Conservation (phyloP, 2,113 vertebrate species). For the Triplophysa siluroides region DNA sequence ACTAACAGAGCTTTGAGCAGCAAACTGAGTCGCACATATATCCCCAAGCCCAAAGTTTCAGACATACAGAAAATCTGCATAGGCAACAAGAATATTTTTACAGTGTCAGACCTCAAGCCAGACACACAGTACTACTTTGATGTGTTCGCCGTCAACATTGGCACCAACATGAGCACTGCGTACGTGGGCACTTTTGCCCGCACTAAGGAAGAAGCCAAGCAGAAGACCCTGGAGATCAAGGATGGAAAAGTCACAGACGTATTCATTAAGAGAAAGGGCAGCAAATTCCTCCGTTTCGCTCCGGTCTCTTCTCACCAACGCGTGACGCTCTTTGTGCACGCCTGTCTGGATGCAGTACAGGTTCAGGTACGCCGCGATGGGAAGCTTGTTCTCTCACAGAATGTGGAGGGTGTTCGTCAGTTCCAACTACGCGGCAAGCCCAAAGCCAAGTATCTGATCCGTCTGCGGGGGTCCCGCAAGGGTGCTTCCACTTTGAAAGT, state of each 20-base stretch:
- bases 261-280: conserved; percentile 90
- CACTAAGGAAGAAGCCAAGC: conserved; percentile 91
- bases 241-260: conserved; percentile 90
- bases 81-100: conserved; percentile 95
- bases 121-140: conserved; percentile 97
- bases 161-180: conserved; percentile 90
- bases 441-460: conserved; percentile 92
- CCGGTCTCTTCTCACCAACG: conserved; percentile 94
- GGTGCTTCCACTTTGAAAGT: conserved; percentile 90
- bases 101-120: conserved; percentile 89
- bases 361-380: conserved; percentile 91
- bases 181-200: conserved; percentile 95
- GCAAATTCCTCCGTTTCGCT: conserved; percentile 90
- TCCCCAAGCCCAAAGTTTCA: conserved; percentile 71
- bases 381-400: conserved; percentile 90
- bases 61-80: conserved; percentile 92
- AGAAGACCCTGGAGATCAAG: conserved; percentile 91
- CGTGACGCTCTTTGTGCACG: conserved; percentile 87
- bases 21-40: conserved; percentile 76
- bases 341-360: conserved; percentile 87
- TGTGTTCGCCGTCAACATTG: conserved; percentile 87
- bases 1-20: conserved; percentile 56
- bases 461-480: conserved; percentile 87
- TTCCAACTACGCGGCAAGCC: conserved; percentile 92
- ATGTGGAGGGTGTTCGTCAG: conserved; percentile 86